A percentile compares a stretch with the other conserved stretches of the same genome.
phyloP scores from a whole-genome alignment of 2,797 vertebrate species.

The Pantherophis vulpinus region DNA sequence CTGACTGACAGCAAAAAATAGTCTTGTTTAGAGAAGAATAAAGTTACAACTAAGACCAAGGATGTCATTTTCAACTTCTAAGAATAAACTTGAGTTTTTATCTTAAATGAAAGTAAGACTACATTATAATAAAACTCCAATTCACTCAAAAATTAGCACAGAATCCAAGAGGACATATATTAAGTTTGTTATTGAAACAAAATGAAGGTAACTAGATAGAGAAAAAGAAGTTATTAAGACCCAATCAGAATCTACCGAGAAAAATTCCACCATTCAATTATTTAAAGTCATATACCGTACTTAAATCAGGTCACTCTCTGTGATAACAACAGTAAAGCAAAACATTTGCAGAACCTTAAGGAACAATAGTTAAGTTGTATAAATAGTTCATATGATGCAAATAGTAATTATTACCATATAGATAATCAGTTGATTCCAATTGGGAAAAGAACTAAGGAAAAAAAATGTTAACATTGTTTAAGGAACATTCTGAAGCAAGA shows the following conservation, averaged over 20 bases:
- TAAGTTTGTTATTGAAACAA: slow-evolving; percentile 13
- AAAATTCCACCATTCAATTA: slow-evolving; percentile 2
- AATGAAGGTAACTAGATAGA: not conserved
- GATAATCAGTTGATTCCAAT: not conserved
- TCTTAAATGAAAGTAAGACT: not conserved
- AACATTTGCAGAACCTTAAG: slow-evolving; percentile 9
- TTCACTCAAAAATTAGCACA: not conserved
- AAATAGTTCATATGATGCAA: not conserved
- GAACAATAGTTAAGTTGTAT: not conserved
- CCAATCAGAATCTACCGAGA: not conserved
- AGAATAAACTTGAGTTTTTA: not conserved
- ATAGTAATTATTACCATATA: no score
- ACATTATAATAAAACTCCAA: not conserved
- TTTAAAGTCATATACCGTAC: not conserved
- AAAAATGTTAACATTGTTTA: not conserved
- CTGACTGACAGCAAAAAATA: not conserved
- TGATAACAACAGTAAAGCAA: slow-evolving; percentile 3
- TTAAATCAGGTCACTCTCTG: not conserved
- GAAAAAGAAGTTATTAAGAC: not conserved
- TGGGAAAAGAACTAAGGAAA: not conserved
- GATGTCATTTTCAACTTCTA: not conserved
- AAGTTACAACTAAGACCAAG: not conserved
- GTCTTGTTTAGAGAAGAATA: not conserved
- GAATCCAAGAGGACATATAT: not conserved
- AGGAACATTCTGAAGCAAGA: not conserved